A percentile compares a stretch with the other conserved stretches of the same genome.
Evolutionary conservation across 2,888 invertebrate genomes (phyloP).

Genomic region (Eristalis tenax): DNA sequence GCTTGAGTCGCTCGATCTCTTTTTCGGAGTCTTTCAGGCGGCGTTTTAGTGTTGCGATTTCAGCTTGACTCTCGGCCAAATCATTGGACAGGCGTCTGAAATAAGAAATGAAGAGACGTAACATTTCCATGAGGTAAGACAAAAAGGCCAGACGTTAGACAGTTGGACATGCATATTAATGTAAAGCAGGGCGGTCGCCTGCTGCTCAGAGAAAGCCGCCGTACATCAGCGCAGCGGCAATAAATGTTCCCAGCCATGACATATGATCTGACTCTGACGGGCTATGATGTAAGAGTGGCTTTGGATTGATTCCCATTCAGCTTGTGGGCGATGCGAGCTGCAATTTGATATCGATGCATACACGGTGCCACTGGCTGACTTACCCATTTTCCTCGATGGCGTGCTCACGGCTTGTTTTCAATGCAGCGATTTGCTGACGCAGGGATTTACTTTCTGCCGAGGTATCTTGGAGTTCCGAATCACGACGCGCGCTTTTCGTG

Average conservation of each 20-base stretch:
- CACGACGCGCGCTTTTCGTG: slow-evolving; percentile 76
- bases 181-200: slow-evolving; percentile 39
- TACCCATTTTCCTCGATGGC: slow-evolving; percentile 80
- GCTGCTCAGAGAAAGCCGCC: slow-evolving; percentile 44
- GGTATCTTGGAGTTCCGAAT: slow-evolving; percentile 78
- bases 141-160: neutral
- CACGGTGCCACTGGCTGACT: slow-evolving; percentile 53
- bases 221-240: slow-evolving; percentile 7
- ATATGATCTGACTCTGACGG: slow-evolving; percentile 21
- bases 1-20: slow-evolving; percentile 88
- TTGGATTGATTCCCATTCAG: slow-evolving; percentile 50
- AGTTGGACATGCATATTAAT: slow-evolving; percentile 40
- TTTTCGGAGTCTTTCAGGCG: slow-evolving; percentile 87
- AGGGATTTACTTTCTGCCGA: slow-evolving; percentile 79
- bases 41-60: slow-evolving; percentile 84
- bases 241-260: slow-evolving; percentile 4
- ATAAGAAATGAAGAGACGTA: slow-evolving; percentile 31
- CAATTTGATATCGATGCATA: slow-evolving; percentile 12
- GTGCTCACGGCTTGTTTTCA: slow-evolving; percentile 79
- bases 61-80: slow-evolving; percentile 85
- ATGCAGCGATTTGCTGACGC: slow-evolving; percentile 78
- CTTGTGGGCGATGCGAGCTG: neutral
- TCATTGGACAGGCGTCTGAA: slow-evolving; percentile 87
- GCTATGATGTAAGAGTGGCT: slow-evolving; percentile 19
- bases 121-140: slow-evolving; percentile 15